These are phyloP conservation scores for Eumaeus atala DNA, from an alignment of 1,140 invertebrate species.

Conservation along the genomic window DNA sequence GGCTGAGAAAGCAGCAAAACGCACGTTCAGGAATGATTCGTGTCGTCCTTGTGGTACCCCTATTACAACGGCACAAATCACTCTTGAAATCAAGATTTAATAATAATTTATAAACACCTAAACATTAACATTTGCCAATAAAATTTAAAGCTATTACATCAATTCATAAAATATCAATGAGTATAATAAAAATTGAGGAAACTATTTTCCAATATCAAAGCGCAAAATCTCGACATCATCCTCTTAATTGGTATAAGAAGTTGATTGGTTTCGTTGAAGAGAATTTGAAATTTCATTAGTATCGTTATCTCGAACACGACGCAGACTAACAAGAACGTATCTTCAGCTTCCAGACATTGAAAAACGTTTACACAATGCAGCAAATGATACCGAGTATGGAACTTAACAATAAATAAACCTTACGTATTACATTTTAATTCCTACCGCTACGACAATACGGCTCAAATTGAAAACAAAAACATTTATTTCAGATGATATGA, in stretches of 20 bases:
- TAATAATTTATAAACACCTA: no score
- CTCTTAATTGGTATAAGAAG: constrained; percentile 21
- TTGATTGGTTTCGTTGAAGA: constrained; percentile 42
- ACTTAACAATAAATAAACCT: constrained; percentile 10
- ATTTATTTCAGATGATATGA: background rate
- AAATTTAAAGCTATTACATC: no score
- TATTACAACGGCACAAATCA: no score
- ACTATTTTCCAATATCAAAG: background rate
- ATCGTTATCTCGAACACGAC: constrained; percentile 39
- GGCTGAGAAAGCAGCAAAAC: no score
- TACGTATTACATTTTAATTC: background rate
- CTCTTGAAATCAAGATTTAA: no score
- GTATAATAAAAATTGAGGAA: background rate
- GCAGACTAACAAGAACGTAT: constrained; percentile 36
- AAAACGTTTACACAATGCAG: constrained; percentile 28
- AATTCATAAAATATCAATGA: background rate
- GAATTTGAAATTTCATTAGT: constrained; percentile 46
- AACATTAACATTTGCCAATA: no score
- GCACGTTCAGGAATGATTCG: no score
- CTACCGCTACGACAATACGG: background rate
- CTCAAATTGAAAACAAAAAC: background rate
- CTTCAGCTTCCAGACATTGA: constrained; percentile 29
- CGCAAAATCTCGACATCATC: background rate
- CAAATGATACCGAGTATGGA: constrained; percentile 21
- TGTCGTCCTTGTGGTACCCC: no score